These are phyloP conservation scores for Actinia tenebrosa DNA, from an alignment of 64 coral and sea anemone species.

Conservation along the genomic window DNA sequence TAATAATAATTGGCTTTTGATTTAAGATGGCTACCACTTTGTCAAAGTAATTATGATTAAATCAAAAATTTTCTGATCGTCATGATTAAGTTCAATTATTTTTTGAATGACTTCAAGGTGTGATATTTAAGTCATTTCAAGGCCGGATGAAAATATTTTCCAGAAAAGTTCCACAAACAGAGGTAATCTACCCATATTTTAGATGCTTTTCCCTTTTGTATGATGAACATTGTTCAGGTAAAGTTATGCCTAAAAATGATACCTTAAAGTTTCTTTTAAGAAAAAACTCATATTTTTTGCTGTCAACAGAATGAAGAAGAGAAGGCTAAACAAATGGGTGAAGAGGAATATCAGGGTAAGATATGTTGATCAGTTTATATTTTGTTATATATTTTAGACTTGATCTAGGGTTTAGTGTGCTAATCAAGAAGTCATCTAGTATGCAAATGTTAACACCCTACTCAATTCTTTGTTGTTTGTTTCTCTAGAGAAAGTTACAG, in stretches of 20 bases:
- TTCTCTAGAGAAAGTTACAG: conserved; percentile 62
- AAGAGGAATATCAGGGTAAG: conserved; percentile 74
- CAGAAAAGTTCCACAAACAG: conserved; percentile 92
- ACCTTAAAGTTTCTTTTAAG: background rate
- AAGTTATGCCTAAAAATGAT: no score
- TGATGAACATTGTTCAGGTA: no score
- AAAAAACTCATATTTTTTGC: background rate
- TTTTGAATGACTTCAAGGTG: conserved; percentile 29
- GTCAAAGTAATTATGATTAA: no score
- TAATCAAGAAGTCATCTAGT: no score
- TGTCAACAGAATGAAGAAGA: conserved; percentile 83
- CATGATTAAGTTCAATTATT: no score
- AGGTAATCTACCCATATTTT: conserved; percentile 37
- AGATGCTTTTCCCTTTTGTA: background rate
- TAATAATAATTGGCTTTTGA: no score
- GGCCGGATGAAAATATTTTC: conserved; percentile 85
- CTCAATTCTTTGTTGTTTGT: background rate
- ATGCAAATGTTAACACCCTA: background rate
- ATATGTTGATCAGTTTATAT: background rate
- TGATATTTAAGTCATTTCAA: conserved; percentile 89
- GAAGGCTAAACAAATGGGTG: conserved; percentile 49
- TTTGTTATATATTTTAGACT: no score
- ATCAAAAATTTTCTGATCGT: no score
- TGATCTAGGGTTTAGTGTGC: no score
- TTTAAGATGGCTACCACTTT: no score